Base-by-base conservation (phyloP, 2,797 vertebrate genomes). In the Diglossa cyanea region DNA sequence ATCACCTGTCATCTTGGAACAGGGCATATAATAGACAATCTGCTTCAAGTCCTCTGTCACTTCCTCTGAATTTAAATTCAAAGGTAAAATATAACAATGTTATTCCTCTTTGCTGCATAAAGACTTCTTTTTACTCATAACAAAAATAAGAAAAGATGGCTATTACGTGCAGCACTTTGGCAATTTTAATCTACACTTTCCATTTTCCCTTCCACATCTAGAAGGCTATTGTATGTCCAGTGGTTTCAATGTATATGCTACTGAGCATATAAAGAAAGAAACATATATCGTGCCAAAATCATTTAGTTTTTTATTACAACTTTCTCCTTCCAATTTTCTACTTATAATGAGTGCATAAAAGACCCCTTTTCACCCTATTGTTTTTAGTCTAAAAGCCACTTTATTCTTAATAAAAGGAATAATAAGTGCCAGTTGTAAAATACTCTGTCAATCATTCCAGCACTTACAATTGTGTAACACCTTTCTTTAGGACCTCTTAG, bases 311-410 rank as follows among this genome's bases (percentile, higher is more conserved):
- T 97, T 95, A 97, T 96, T 96, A 94, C 92, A 96, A 97, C 93
- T 95, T 97, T 97, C 95, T 92, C 93, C 93, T 93, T 97, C 80
- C 93, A 97, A 97, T 98, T 98, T 98, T 97, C 96, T 96, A 86
- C 95, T 97, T 97, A 93, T 97, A 97, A 98, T 97, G 95, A 97
- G 95, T 94, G 96, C 97, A 97, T 98, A 96, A 97, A 98, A 97
- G 94, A 95, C 95, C 95, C 83, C 85, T 96, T 96, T 97, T 96
- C 96, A 97, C 96, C 87, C 90, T 96, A 96, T 98, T 98, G 97
- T 98, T 98, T 98, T 98, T 97, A 96, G 87, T 95, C 95, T 98
- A 97, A 98, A 98, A 98, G 97, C 97, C 95, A 97, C 95, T 98
- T 97, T 97, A 94, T 95, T 98, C 93, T 97, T 97, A 97, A 97